These are phyloP conservation scores for Omphaloscelis lunosa DNA, from an alignment of 2,888 invertebrate genomes.

Conservation along the genomic window DNA sequence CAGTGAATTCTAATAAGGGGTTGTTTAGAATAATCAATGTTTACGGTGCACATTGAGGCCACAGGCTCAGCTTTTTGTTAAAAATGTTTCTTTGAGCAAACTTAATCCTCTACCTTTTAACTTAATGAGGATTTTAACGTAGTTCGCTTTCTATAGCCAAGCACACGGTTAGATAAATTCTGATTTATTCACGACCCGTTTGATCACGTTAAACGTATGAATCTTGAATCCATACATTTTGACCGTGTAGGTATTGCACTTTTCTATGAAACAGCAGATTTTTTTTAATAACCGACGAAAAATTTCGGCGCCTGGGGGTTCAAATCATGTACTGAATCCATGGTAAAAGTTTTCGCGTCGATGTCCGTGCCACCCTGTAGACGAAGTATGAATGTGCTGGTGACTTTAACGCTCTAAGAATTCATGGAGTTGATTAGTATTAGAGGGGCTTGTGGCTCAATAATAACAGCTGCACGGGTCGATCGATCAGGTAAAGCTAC, in stretches of 20 bases:
- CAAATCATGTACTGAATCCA: no score
- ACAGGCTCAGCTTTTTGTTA: background rate
- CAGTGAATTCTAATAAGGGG: slow-evolving; percentile 38
- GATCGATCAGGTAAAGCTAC: no score
- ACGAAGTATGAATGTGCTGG: slow-evolving; percentile 16
- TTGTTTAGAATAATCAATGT: slow-evolving; percentile 48
- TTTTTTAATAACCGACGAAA: no score
- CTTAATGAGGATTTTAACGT: background rate
- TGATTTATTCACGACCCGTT: background rate
- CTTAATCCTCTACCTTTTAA: slow-evolving; percentile 2
- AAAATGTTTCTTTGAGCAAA: slow-evolving; percentile 15
- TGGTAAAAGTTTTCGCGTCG: no score
- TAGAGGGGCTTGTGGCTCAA: no score
- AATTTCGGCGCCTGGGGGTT: no score
- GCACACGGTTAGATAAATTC: background rate
- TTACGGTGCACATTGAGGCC: background rate
- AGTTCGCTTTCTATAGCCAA: background rate
- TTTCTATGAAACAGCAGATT: no score
- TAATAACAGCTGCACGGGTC: no score
- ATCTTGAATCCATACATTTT: background rate
- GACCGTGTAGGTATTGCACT: no score
- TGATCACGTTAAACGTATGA: slow-evolving; percentile 2
- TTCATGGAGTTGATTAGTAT: background rate
- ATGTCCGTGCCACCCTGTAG: background rate
- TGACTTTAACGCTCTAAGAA: background rate